Evolutionary conservation across 2,888 invertebrate species (phyloP).

Genomic region (Taenaris catops): DNA sequence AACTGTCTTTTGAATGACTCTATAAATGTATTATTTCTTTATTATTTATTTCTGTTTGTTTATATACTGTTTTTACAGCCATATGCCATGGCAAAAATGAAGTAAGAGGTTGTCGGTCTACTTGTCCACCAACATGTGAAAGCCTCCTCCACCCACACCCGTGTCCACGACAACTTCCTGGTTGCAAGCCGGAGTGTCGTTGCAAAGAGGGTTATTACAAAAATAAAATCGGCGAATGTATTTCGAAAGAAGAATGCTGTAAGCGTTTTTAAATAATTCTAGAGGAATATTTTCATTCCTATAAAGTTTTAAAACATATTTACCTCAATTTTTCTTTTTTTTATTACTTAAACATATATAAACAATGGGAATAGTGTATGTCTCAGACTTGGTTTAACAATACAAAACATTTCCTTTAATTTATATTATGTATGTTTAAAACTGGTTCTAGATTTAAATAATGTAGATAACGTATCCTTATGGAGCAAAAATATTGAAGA

Average conservation of each 20-base stretch:
- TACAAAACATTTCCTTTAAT: too few species aligned
- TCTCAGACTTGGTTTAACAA: too few species aligned
- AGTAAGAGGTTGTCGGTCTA: not conserved
- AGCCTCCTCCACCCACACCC: slow-evolving; percentile 22
- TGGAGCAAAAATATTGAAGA: too few species aligned
- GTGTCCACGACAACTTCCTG: slow-evolving; percentile 19
- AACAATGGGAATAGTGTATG: too few species aligned
- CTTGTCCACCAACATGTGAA: slow-evolving; percentile 28
- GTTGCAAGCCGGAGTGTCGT: slow-evolving; percentile 29
- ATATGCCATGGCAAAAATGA: slow-evolving; percentile 1
- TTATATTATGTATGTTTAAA: too few species aligned
- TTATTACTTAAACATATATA: too few species aligned
- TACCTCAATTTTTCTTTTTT: too few species aligned
- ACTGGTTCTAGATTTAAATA: too few species aligned
- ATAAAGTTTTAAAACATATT: not conserved
- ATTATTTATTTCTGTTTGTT: too few species aligned
- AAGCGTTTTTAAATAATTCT: slow-evolving; percentile 17
- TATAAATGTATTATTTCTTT: too few species aligned
- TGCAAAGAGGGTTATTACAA: slow-evolving; percentile 36
- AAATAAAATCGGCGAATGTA: slow-evolving; percentile 28
- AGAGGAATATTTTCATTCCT: not conserved
- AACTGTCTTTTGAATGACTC: too few species aligned
- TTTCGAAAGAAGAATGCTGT: slow-evolving; percentile 33
- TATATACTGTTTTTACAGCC: not conserved
- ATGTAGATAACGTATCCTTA: too few species aligned